Conservation (phyloP, 2,797 vertebrate species). For the Diceros bicornis region DNA sequence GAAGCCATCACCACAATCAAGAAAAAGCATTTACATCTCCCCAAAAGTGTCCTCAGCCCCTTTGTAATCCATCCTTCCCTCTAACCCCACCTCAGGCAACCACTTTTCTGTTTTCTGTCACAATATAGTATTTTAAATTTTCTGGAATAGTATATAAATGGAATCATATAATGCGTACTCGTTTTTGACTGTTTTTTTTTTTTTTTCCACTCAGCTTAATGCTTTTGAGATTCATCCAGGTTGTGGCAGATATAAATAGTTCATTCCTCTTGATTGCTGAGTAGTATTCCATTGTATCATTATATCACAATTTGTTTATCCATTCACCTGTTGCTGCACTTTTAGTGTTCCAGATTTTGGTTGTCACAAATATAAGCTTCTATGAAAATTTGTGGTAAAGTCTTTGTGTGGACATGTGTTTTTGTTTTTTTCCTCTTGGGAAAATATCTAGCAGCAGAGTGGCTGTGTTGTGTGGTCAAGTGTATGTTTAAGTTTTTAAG, state of each 20-base stretch:
- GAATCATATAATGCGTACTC: background rate
- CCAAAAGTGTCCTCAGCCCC: background rate
- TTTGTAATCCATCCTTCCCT: background rate
- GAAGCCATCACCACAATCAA: background rate
- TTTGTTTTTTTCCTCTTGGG: background rate
- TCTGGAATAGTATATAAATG: background rate
- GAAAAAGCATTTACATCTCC: background rate
- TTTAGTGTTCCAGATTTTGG: constrained; percentile 7
- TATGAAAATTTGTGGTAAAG: background rate
- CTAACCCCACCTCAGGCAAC: background rate
- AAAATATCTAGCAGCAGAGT: background rate
- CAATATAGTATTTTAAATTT: background rate
- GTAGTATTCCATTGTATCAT: background rate
- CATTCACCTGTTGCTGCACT: background rate
- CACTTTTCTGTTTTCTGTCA: background rate
- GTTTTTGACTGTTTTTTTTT: background rate
- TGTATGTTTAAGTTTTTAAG: background rate
- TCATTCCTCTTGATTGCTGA: background rate
- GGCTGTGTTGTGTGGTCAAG: background rate
- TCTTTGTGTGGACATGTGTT: background rate
- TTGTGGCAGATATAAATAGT: background rate
- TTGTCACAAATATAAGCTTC: background rate
- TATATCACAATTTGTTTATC: constrained; percentile 20
- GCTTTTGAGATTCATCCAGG: background rate
- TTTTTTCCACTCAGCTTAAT: accelerated